phyloP scores from a whole-genome alignment of 2,113 vertebrate genomes.

The Siniperca knerii region DNA sequence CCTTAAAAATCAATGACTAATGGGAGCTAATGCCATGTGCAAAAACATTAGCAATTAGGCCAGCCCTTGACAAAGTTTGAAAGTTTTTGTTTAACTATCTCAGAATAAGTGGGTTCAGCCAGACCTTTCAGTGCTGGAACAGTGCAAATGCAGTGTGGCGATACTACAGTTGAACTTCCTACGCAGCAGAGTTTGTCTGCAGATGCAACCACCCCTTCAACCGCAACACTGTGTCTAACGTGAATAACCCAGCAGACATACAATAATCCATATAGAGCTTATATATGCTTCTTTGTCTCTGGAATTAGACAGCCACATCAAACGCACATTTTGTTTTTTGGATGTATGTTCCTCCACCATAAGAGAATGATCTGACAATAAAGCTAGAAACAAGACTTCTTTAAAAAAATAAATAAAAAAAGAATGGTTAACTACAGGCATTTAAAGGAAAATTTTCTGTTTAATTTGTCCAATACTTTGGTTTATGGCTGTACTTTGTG shows the following conservation, averaged over 20 bases:
- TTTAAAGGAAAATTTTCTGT: not conserved
- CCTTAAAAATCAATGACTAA: slow-evolving; percentile 16
- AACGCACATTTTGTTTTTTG: not conserved
- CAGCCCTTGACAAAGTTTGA: no score
- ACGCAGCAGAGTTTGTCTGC: slow-evolving; percentile 3
- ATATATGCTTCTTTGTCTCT: not conserved
- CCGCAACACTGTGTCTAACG: slow-evolving; percentile 1
- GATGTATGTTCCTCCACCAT: no score
- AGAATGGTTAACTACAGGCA: not conserved
- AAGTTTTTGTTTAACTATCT: slow-evolving; percentile 20
- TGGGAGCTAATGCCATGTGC: not conserved
- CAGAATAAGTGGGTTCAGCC: slow-evolving; percentile 9
- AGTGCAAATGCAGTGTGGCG: not conserved
- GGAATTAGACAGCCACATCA: not conserved
- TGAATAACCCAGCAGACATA: not conserved
- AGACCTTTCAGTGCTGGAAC: slow-evolving; percentile 21
- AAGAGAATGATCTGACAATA: not conserved
- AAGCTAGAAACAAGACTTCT: not conserved
- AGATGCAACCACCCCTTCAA: slow-evolving; percentile 13
- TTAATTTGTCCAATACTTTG: not conserved
- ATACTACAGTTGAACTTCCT: slow-evolving; percentile 6
- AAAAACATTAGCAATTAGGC: not conserved
- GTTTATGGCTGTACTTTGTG: not conserved
- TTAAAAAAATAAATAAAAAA: not conserved
- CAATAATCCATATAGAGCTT: not conserved